Evolutionary conservation across 2,888 invertebrate genomes (phyloP).

Genomic region (Catocala fraxini): DNA sequence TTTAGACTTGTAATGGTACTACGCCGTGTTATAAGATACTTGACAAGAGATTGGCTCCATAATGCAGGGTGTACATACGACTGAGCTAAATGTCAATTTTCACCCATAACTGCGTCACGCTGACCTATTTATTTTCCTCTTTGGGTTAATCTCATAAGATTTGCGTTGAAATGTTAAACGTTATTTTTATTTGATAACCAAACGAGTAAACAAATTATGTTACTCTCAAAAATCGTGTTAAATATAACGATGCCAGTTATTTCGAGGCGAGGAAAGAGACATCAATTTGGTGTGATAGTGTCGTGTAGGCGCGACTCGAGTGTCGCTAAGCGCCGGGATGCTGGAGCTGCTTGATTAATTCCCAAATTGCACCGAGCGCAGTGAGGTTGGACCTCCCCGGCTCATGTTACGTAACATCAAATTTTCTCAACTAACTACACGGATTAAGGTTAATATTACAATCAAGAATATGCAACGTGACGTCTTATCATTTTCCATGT

Average conservation of each 20-base stretch:
- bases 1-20: not conserved
- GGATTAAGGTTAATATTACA: not conserved
- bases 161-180: constrained; percentile 6
- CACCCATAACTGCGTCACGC: not conserved
- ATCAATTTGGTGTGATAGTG: no score
- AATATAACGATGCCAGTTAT: no score
- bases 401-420: constrained; percentile 9
- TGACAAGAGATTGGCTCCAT: constrained; percentile 17
- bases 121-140: constrained; percentile 10
- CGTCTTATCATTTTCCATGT: no score
- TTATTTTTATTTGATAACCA: constrained; percentile 1
- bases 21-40: no score
- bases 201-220: constrained; percentile 11
- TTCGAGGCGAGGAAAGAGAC: no score
- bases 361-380: constrained; percentile 22
- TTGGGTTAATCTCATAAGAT: constrained; percentile 8
- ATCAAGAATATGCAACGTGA: no score
- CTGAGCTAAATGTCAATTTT: not conserved
- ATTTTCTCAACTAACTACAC: constrained; percentile 12
- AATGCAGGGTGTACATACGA: constrained; percentile 4
- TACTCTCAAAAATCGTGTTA: no score
- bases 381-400: constrained; percentile 1
- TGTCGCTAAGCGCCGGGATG: not conserved
- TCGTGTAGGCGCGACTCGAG: not conserved
- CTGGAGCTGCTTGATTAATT: constrained; percentile 3